Conservation (phyloP, 2,888 invertebrate species). For the Drosophila anomalipes region DNA sequence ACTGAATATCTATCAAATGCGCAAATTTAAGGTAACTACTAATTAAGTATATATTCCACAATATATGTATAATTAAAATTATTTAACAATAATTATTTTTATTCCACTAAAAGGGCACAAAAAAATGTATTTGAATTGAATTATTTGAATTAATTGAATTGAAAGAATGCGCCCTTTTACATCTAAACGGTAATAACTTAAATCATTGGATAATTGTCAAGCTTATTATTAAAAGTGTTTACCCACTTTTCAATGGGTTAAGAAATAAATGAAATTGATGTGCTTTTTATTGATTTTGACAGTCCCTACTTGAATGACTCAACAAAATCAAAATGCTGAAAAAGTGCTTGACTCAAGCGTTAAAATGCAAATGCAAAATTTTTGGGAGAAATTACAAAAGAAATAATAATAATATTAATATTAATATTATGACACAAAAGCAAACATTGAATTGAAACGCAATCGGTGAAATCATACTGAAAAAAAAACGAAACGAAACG, state of each 20-base stretch:
- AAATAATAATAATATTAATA: conserved; percentile 38
- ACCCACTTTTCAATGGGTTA: neutral
- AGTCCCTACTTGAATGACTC: neutral
- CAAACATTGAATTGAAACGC: conserved; percentile 34
- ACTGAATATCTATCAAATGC: neutral
- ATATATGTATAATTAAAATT: neutral
- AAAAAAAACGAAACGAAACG: conserved; percentile 11
- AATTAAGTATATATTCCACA: neutral
- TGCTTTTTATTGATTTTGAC: neutral
- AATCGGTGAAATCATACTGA: conserved; percentile 5
- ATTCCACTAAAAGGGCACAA: neutral
- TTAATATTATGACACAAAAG: conserved; percentile 48
- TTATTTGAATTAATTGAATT: too few relatives aligned
- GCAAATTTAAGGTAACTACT: neutral
- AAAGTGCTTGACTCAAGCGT: neutral
- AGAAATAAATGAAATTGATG: neutral
- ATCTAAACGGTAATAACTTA: neutral
- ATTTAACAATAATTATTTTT: neutral
- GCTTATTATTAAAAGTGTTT: neutral
- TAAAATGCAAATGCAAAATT: conserved; percentile 20
- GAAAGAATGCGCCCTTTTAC: neutral
- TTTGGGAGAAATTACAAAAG: conserved; percentile 2
- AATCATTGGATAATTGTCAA: neutral
- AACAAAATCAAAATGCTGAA: neutral
- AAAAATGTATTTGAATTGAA: neutral